Evolutionary conservation across 2,888 invertebrate genomes (phyloP), one percentile per base, ranked within the genome.

Genomic region (Torymus texanus): DNA sequence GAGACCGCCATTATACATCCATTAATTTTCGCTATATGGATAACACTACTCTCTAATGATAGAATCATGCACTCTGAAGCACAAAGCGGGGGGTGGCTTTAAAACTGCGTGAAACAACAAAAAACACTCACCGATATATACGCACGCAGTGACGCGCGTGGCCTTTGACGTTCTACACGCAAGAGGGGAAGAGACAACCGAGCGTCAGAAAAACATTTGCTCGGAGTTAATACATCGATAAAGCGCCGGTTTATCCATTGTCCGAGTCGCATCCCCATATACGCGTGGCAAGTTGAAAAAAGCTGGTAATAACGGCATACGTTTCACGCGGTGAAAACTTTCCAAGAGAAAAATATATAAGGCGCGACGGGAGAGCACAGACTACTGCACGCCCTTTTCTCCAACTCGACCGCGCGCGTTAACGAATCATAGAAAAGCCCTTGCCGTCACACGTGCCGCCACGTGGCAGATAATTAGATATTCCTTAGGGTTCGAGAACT

Each of bases 401-500:
- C 80, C 83, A 80, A 79, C 80, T 83, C 81, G 81, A 82, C 83
- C 80, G 79, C 84, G 84, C 83, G 83, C 82, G 82, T 85, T 87
- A 88, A 88, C 87, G 89, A 89, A 89, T 89, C 88, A 29, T 29
- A 87, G 87, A 88, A 89, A 89, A 88, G 86, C 87, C 87, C 88
- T 88, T 89, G 87, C 86, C 87, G 87, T 4, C 90, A 89, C 90
- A 90, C 89, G 90, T 81, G 88, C 1, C 80, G 89, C 85, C 90
- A 89, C 90, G 90, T 90, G 90, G 84, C 86, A 79, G 87, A 90
- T 90, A 90, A 90, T 90, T 90, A 90, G 90, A 90, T 90, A 89
- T 90, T 89, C 89, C 88, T 89, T 88, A 88, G 88, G 53, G 71
- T 51, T 13, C 12, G n/a, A 2, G n/a, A 53, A 53, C 16, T 29